These are phyloP conservation scores for Amphiprion clarkii DNA, from an alignment of 2,797 vertebrate genomes.

Conservation along the genomic window DNA sequence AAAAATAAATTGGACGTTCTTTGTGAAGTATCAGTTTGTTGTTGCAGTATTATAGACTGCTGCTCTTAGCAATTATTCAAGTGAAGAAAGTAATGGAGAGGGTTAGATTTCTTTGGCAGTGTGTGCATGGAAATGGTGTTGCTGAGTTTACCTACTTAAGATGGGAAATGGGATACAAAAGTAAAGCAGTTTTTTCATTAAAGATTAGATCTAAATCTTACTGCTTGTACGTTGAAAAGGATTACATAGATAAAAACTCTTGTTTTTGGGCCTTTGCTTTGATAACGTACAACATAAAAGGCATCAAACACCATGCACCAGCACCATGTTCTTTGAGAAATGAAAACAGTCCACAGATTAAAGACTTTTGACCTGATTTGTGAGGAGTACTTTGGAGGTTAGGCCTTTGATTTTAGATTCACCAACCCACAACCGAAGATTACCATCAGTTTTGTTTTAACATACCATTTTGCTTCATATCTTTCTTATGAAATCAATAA, in stretches of 20 bases:
- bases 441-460: constrained; percentile 1
- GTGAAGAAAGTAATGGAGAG: neutral
- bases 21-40: neutral
- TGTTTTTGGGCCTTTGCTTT: constrained; percentile 47
- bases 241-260: constrained; percentile 41
- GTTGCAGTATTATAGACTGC: neutral
- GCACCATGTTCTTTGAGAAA: constrained; percentile 45
- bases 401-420: constrained; percentile 35
- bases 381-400: constrained; percentile 34
- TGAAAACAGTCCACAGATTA: constrained; percentile 43
- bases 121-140: neutral
- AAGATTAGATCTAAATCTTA: constrained; percentile 40
- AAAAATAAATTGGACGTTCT: constrained; percentile 4
- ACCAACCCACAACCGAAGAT: constrained; percentile 33
- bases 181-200: neutral
- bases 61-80: neutral
- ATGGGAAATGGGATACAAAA: constrained; percentile 1
- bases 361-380: constrained; percentile 44
- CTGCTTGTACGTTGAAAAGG: constrained; percentile 31
- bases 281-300: constrained; percentile 57
- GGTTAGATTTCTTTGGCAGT: neutral
- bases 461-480: constrained; percentile 9
- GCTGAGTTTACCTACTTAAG: constrained; percentile 3
- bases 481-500: constrained; percentile 13
- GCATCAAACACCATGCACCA: constrained; percentile 38